Evolutionary conservation across 2,888 invertebrate species (phyloP).

Genomic region (Agyllia agylla): DNA sequence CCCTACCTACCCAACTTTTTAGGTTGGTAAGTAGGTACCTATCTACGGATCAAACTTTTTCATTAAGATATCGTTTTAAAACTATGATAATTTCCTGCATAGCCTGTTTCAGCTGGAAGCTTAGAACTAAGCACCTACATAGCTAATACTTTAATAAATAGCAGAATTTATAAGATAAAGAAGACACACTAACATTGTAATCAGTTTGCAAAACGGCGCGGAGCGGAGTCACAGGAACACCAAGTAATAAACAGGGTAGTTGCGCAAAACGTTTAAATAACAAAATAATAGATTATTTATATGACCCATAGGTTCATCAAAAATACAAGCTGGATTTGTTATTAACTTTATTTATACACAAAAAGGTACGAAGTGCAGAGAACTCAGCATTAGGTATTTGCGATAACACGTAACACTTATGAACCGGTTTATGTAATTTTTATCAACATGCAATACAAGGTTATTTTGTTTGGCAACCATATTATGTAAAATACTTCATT

Average conservation of each 20-base stretch:
- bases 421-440: conserved; percentile 85
- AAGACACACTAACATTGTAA: no score
- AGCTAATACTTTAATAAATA: no score
- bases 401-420: conserved; percentile 51
- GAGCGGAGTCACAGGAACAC: background rate
- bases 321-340: background rate
- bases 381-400: conserved; percentile 19
- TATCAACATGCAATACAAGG: conserved; percentile 81
- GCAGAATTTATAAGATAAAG: no score
- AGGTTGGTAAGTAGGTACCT: no score
- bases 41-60: no score
- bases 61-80: no score
- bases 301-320: background rate
- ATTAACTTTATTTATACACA: background rate
- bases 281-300: background rate
- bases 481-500: conserved; percentile 12
- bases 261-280: background rate
- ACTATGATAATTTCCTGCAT: no score
- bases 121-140: no score
- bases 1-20: no score
- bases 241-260: background rate
- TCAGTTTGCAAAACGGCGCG: no score
- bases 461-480: conserved; percentile 41
- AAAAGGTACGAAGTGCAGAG: background rate
- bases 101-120: no score